These are phyloP conservation scores for Tribolium madens DNA, from an alignment of 1,140 invertebrate species.

Conservation along the genomic window DNA sequence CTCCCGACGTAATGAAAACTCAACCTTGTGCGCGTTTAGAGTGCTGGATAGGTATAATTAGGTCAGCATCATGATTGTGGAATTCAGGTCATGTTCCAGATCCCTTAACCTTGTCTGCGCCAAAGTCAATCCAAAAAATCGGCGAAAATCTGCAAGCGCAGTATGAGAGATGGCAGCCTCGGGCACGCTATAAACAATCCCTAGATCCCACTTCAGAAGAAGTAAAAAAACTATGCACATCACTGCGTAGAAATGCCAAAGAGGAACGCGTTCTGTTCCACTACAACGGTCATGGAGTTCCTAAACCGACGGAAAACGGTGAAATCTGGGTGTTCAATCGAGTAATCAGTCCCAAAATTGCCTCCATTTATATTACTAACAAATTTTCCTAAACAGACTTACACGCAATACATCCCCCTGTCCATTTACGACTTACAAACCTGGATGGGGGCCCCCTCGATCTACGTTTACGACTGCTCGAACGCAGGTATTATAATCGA, in stretches of 20 bases:
- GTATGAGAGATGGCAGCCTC: constrained; percentile 97
- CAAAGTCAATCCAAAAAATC: constrained; percentile 94
- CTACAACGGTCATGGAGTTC: constrained; percentile 99
- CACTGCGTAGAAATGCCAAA: constrained; percentile 96
- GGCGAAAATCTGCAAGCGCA: constrained; percentile 94
- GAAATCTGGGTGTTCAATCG: constrained; percentile 99
- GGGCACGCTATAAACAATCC: constrained; percentile 95
- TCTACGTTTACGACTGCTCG: constrained; percentile 99
- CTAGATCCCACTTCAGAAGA: constrained; percentile 98
- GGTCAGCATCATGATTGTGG: neutral
- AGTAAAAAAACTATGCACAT: constrained; percentile 96
- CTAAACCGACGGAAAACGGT: constrained; percentile 96
- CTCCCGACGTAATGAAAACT: constrained; percentile 97
- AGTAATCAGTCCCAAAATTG: constrained; percentile 67
- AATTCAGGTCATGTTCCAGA: constrained; percentile 67
- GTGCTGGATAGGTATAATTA: constrained; percentile 92
- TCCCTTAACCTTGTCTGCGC: constrained; percentile 86
- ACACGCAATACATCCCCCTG: constrained; percentile 99
- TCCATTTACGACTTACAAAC: constrained; percentile 98
- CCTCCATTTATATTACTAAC: neutral
- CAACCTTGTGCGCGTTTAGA: constrained; percentile 95
- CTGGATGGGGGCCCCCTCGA: constrained; percentile 99
- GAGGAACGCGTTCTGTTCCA: constrained; percentile 99
- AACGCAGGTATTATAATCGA: constrained; percentile 97
- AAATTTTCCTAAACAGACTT: constrained; percentile 76